These are phyloP conservation scores for Lagopus leucura DNA, from an alignment of 2,113 vertebrate species.

Conservation along the genomic window DNA sequence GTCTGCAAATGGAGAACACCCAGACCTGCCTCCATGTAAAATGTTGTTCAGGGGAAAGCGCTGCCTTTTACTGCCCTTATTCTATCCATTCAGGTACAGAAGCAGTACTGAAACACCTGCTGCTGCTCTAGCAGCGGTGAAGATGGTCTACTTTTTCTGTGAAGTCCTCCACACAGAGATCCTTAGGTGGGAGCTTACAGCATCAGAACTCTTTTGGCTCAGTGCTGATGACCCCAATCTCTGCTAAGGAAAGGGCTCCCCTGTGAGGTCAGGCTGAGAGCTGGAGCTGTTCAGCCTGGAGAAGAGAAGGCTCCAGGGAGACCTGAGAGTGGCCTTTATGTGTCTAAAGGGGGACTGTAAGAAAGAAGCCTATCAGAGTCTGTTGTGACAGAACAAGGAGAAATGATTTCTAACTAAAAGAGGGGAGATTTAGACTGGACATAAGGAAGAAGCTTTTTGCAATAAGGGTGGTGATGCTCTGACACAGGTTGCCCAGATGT, in stretches of 20 bases:
- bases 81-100: not conserved
- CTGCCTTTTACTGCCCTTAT: not conserved
- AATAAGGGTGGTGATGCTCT: too few species aligned
- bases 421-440: too few species aligned
- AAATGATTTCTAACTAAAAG: too few species aligned
- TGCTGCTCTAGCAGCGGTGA: not conserved
- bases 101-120: not conserved
- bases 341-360: too few species aligned
- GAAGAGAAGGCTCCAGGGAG: too few species aligned
- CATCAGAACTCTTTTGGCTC: fast-evolving
- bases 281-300: too few species aligned
- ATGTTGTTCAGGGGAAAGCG: not conserved
- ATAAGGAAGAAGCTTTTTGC: too few species aligned
- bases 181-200: not conserved
- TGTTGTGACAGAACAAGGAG: too few species aligned
- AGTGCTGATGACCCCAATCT: fast-evolving
- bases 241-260: not conserved
- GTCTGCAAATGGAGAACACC: not conserved
- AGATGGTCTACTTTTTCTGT: not conserved
- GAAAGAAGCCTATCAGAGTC: too few species aligned
- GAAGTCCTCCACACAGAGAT: not conserved
- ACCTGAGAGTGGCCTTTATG: too few species aligned
- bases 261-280: too few species aligned
- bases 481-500: too few species aligned
- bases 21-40: not conserved